These are phyloP conservation scores for Carassius auratus DNA, from an alignment of 2,113 vertebrate genomes.

Conservation along the genomic window DNA sequence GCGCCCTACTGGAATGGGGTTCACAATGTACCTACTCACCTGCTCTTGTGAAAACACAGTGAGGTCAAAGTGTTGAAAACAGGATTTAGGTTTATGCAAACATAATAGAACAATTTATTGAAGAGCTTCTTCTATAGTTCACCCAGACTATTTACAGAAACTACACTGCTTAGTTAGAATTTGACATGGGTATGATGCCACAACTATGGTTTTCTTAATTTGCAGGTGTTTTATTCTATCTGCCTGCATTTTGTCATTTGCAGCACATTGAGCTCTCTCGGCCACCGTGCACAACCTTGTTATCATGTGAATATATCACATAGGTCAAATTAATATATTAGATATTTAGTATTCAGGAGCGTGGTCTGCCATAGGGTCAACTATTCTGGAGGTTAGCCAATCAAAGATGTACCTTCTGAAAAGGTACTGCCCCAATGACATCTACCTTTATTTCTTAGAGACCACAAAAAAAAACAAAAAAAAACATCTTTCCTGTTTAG, in stretches of 20 bases:
- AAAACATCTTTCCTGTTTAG: background rate
- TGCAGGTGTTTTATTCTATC: too few species aligned
- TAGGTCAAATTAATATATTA: background rate
- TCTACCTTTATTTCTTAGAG: background rate
- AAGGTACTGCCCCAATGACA: too few species aligned
- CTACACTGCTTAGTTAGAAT: background rate
- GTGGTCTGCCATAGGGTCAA: background rate
- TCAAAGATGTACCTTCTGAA: background rate
- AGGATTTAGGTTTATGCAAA: background rate
- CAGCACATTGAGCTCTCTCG: too few species aligned
- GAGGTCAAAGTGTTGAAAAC: background rate
- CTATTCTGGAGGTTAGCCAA: background rate
- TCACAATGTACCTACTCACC: background rate
- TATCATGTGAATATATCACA: too few species aligned
- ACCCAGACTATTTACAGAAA: background rate
- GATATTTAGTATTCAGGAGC: background rate
- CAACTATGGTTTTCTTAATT: too few species aligned
- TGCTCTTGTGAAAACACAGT: constrained; percentile 3
- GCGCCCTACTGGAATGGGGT: background rate
- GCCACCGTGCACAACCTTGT: too few species aligned
- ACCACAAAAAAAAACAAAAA: background rate
- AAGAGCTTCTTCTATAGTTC: background rate
- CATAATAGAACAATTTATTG: background rate
- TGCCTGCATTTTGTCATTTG: too few species aligned
- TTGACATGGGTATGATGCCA: background rate